Evolutionary conservation across 53 echinoderm and acorn worm genomes (phyloP), one percentile per base, ranked within the genome.

Genomic region (Patiria pectinifera): DNA sequence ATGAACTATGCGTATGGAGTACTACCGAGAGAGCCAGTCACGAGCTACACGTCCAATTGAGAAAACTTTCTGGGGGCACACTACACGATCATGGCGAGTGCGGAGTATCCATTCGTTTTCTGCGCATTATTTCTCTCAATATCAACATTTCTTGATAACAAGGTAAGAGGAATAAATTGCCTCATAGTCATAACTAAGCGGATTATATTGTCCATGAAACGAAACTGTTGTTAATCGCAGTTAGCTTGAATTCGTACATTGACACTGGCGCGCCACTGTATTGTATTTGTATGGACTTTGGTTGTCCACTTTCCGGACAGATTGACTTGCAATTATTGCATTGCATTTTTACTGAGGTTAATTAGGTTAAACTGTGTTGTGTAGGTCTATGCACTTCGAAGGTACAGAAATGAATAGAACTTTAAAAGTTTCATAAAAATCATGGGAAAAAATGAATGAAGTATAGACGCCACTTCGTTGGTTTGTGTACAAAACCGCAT

Each of bases 251-350:
- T 69, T 3, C 16, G 1, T 15, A 15, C 13, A 15, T 18, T 3
- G 2, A 15, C 69, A 4, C 35, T 35, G 35, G 35, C 35, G 35
- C 35, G 35, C 35, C 35, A 35, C 35, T 35, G 35, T 35, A 35
- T 35, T 35, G 35, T 35, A 1, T 35, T 35, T 35, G 35, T 35
- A 21, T 6, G 69, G 24, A 23, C 4, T 74, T 22, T 9, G 24
- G 74, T n/a, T 74, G 74, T 16, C 74, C 74, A 74, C 4, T 74
- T 74, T 74, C 74, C 24, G 74, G 74, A 74, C 74, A 74, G 24
- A 23, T 53, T 8, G 53, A 53, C 6, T 53, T 53, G 53, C 53
- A 53, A 35, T 35, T 53, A 53, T 53, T 53, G 6, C 5, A 6
- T 53, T 53, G 53, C 53, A 53, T 6, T 53, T 8, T 6, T 2